phyloP scores from a whole-genome alignment of 1,140 invertebrate species.

The Scaptodrosophila lebanonensis region DNA sequence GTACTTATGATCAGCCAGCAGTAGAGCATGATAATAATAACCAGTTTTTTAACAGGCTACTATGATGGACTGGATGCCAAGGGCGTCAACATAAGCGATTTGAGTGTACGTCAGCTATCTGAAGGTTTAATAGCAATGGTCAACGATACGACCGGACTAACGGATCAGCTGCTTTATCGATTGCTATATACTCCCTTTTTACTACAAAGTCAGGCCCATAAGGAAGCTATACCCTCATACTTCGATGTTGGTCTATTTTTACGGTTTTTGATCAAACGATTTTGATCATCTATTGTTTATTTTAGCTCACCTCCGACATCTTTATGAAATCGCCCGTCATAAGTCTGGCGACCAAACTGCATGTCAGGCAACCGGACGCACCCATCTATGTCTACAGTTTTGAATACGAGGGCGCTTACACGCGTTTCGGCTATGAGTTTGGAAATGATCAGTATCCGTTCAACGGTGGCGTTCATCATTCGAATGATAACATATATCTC shows the following conservation, averaged over 20 bases:
- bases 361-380: conserved; percentile 9
- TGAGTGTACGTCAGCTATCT: conserved; percentile 52
- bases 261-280: background rate
- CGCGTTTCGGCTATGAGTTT: conserved; percentile 74
- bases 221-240: conserved; percentile 50
- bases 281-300: background rate
- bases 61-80: conserved; percentile 41
- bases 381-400: conserved; percentile 69
- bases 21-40: background rate
- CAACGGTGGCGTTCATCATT: conserved; percentile 76
- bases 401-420: conserved; percentile 66
- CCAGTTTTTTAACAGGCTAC: conserved; percentile 21
- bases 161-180: conserved; percentile 46
- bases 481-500: conserved; percentile 75
- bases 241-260: conserved; percentile 55
- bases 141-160: conserved; percentile 40
- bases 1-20: background rate
- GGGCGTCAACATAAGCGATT: conserved; percentile 33
- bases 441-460: conserved; percentile 75
- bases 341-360: conserved; percentile 40
- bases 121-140: conserved; percentile 33
- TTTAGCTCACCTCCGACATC: conserved; percentile 42
- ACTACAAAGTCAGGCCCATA: conserved; percentile 48
- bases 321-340: conserved; percentile 69
- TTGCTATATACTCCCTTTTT: conserved; percentile 42